A percentile compares a stretch with the other conserved stretches of the same genome.
These are phyloP conservation scores for Dryadula phaetusa DNA, from an alignment of 2,888 invertebrate genomes.

Conservation along the genomic window DNA sequence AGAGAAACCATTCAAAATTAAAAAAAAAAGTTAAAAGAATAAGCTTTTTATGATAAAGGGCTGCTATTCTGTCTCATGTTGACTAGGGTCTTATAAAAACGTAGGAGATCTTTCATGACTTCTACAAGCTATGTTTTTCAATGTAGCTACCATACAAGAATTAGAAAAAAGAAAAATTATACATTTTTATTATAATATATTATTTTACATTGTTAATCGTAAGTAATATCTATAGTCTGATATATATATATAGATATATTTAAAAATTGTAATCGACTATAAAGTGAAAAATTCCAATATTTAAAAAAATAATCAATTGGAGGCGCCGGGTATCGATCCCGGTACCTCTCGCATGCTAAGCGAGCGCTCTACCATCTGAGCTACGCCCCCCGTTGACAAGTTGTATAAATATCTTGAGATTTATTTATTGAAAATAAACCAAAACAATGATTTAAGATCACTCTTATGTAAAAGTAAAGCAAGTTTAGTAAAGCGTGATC, in stretches of 20 bases:
- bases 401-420: conserved; percentile 19
- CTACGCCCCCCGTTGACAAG: conserved; percentile 28
- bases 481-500: too few relatives aligned
- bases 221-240: too few relatives aligned
- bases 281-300: background rate
- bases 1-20: too few relatives aligned
- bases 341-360: conserved; percentile 43
- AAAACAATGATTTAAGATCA: too few relatives aligned
- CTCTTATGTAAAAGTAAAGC: too few relatives aligned
- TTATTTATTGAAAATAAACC: too few relatives aligned
- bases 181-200: too few relatives aligned
- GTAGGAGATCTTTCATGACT: background rate
- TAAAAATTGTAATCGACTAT: background rate
- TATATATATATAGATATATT: too few relatives aligned
- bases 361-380: conserved; percentile 42
- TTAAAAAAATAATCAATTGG: background rate
- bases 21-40: too few relatives aligned
- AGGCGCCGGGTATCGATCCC: conserved; percentile 41
- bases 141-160: too few relatives aligned
- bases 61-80: conserved; percentile 15
- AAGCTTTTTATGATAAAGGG: conserved; percentile 5
- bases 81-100: conserved; percentile 14
- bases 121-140: background rate
- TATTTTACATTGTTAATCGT: too few relatives aligned
- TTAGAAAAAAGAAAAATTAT: too few relatives aligned